These are phyloP conservation scores for Zingel zingel DNA, from an alignment of 2,113 vertebrate species.

Conservation along the genomic window DNA sequence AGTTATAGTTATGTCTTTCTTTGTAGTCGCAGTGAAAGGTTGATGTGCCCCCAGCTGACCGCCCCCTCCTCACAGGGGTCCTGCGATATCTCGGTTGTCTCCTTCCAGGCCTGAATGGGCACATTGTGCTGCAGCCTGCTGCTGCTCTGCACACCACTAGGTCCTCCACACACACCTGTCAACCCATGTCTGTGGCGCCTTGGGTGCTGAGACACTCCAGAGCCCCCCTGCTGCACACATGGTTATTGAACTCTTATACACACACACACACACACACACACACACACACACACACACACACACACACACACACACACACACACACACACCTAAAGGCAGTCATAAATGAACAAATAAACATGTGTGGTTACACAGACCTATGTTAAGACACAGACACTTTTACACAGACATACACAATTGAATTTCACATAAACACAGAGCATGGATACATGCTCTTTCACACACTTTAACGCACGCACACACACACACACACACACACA, in stretches of 20 bases:
- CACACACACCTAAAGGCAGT: slow-evolving; percentile 34
- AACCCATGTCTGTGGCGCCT: slow-evolving; percentile 78
- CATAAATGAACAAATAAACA: slow-evolving; percentile 62
- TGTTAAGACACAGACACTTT: slow-evolving; percentile 14
- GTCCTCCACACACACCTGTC: slow-evolving; percentile 78
- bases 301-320: background rate
- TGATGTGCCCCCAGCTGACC: slow-evolving; percentile 64
- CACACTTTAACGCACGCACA: background rate
- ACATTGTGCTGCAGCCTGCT: slow-evolving; percentile 72
- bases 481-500: slow-evolving; percentile 28
- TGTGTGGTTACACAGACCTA: background rate
- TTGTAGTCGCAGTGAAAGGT: slow-evolving; percentile 71
- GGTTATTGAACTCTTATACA: slow-evolving; percentile 61
- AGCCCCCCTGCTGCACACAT: slow-evolving; percentile 66
- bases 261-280: too few relatives aligned
- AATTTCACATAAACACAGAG: slow-evolving; percentile 47
- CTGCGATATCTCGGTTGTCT: slow-evolving; percentile 80
- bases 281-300: slow-evolving; percentile 5
- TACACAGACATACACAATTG: slow-evolving; percentile 49
- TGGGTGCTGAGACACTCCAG: slow-evolving; percentile 75
- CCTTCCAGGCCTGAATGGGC: slow-evolving; percentile 76
- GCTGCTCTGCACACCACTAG: slow-evolving; percentile 58
- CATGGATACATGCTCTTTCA: background rate
- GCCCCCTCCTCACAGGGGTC: slow-evolving; percentile 66
- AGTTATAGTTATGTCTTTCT: slow-evolving; percentile 69